A percentile compares a stretch with the other conserved stretches of the same genome.
Conservation (phyloP, 2,888 invertebrate species). For the Archips crataeganus region DNA sequence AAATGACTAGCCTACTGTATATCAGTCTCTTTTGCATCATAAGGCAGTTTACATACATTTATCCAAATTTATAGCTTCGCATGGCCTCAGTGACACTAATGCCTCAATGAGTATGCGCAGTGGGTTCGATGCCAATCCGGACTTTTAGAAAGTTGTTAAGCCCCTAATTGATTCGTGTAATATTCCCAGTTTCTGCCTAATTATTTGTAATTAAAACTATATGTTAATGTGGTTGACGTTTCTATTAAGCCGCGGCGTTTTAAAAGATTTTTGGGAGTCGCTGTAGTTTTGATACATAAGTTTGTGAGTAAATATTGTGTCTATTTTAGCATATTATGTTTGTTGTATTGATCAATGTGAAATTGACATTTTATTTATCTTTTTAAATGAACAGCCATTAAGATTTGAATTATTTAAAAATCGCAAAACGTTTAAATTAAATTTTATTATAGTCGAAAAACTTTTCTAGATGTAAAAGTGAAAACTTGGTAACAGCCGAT, state of each 20-base stretch:
- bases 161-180: conserved; percentile 30
- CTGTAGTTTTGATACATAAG: too few species aligned
- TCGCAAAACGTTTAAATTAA: too few species aligned
- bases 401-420: too few species aligned
- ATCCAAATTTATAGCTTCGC: conserved; percentile 40
- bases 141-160: conserved; percentile 38
- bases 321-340: too few species aligned
- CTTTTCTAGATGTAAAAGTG: too few species aligned
- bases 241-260: conserved; percentile 15
- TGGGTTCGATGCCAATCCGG: conserved; percentile 49
- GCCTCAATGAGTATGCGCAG: conserved; percentile 56
- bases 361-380: too few species aligned
- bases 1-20: conserved; percentile 16
- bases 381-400: too few species aligned
- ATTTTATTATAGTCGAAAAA: too few species aligned
- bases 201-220: conserved; percentile 32
- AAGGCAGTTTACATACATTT: conserved; percentile 57
- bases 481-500: too few species aligned
- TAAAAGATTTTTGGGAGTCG: neutral
- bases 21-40: conserved; percentile 41
- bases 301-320: too few species aligned
- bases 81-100: conserved; percentile 33
- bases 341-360: too few species aligned
- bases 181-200: conserved; percentile 23
- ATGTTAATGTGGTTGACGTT: conserved; percentile 24